Base-by-base conservation (phyloP, 2,113 vertebrate species). In the Stegostoma tigrinum region DNA sequence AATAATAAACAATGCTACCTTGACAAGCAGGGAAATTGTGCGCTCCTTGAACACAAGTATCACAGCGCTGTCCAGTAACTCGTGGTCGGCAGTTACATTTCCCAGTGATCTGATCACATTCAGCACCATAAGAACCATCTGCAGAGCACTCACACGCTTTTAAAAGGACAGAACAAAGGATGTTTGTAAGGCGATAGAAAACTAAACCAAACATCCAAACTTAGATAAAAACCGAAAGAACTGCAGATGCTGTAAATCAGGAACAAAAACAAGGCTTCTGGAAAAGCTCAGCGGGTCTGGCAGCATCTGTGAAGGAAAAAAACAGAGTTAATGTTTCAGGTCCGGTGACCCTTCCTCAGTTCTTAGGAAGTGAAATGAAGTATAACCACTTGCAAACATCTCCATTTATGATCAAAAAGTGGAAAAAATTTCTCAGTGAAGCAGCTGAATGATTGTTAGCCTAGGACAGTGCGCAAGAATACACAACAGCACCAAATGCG, bases 121-220 rank as follows among this genome's bases (percentile, higher is more conserved):
- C 45, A 0, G 19, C 23, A 0, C 97, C 97, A 90, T 97, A 97
- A 42, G 98, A 98, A 95, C 98, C 98, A 0, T 97, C 96, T 0
- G 66, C 80, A 5, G 98, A 98, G 96, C 99, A 99, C 96, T 96
- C 97, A 96, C 98, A 99, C 94, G 97, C 99, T 99, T 96, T 3
- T 61, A 68, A 96, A 3, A 96, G 70, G 78, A 96, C 96, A 4
- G 96, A 70, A 75, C 96, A 96, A n/a, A 93, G 55, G 21, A 66
- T 38, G n/a, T 5, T 93, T 21, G 38, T 2, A 19, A 66, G 5
- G 24, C 66, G 6, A 66, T 61, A 21, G 34, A 93, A 93, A 23
- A n/a, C n/a, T 34, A n/a, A 61, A 64, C 55, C 34, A 66, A 93
- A 66, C 17, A 38, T 19, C 23, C 19, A 23, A 5, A 38, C 34